Base-by-base conservation (phyloP, 2,797 vertebrate genomes). In the Mycteria americana region DNA sequence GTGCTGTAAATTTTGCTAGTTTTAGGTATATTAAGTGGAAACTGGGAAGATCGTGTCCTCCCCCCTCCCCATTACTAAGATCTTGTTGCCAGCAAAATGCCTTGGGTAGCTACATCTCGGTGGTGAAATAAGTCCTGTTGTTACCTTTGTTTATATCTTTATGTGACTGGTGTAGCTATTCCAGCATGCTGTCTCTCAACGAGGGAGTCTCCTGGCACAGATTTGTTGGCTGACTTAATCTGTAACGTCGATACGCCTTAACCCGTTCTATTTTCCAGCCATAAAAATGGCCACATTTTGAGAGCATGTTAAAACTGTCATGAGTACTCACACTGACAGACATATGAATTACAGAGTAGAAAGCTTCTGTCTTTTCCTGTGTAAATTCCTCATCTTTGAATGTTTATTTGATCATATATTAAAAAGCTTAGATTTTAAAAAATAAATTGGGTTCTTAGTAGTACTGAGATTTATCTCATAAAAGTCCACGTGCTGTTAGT, bases 101-200 rank as follows among this genome's bases (percentile, higher is more conserved):
- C 59, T 74, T 28, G 45, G 25, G 54, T 46, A 85, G 70, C 59
- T 84, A 33, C 65, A 53, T 76, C 56, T 85, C 33, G 74, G 75
- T 2, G 5, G 48, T 65, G 53, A 68, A 93, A 13, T 43, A 18
- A 70, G 23, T 62, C 51, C n/a, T 59, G 19, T 51, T 76, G 30
- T 80, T 93, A 63, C 51, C 77, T 91, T 79, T 87, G 28, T 89
- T 94, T 89, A 7, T 43, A 39, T 54, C 59, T 93, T 85, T 88
- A 28, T 78, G 74, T 73, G 50, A 10, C n/a, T 67, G 19, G 13
- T 70, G 51, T 41, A 87, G 81, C 67, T 67, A 3, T 76, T 92
- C 31, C 78, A 91, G 51, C 37, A 19, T 30, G 54, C 35, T 63
- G 22, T 31, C 6, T 68, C 50, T 86, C 64, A 60, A 16, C 0